phyloP scores from a whole-genome alignment of 2,113 vertebrate genomes.

The Aspidoscelis tigris region DNA sequence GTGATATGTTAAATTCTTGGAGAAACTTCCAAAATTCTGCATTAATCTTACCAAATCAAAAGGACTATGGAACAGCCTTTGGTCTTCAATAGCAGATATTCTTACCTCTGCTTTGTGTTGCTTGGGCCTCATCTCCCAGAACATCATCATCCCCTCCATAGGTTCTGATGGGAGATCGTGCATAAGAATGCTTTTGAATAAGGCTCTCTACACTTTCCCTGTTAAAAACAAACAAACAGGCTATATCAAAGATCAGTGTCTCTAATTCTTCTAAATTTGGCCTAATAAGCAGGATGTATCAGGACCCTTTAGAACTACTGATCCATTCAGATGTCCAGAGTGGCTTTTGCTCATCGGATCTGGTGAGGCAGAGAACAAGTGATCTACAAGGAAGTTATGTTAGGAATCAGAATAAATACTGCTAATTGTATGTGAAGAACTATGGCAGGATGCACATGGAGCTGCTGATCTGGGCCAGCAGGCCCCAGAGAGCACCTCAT shows the following conservation, averaged over 20 bases:
- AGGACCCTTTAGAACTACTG: background rate
- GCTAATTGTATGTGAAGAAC: too few species aligned
- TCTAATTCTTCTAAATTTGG: background rate
- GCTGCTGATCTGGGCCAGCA: too few species aligned
- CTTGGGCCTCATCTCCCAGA: slow-evolving; percentile 89
- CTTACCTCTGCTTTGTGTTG: slow-evolving; percentile 87
- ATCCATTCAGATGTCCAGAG: background rate
- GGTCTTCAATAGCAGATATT: rapidly evolving
- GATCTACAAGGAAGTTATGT: too few species aligned
- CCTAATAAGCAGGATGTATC: background rate
- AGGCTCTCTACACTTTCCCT: slow-evolving; percentile 98
- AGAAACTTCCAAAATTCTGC: background rate
- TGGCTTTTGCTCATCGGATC: too few species aligned
- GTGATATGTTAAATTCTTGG: too few species aligned
- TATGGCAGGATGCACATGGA: too few species aligned
- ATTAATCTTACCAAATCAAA: background rate
- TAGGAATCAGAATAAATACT: too few species aligned
- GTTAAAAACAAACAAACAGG: slow-evolving; percentile 39
- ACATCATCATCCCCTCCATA: slow-evolving; percentile 92
- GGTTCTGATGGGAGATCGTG: slow-evolving; percentile 94
- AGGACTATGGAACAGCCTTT: background rate
- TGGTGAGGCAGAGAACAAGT: too few species aligned
- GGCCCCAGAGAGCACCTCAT: too few species aligned
- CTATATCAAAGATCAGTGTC: background rate
- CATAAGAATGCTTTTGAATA: slow-evolving; percentile 99